Evolutionary conservation across 2,113 vertebrate species (phyloP), one percentile per base, ranked within the genome.

Genomic region (Cyprinodon brontotheroides): DNA sequence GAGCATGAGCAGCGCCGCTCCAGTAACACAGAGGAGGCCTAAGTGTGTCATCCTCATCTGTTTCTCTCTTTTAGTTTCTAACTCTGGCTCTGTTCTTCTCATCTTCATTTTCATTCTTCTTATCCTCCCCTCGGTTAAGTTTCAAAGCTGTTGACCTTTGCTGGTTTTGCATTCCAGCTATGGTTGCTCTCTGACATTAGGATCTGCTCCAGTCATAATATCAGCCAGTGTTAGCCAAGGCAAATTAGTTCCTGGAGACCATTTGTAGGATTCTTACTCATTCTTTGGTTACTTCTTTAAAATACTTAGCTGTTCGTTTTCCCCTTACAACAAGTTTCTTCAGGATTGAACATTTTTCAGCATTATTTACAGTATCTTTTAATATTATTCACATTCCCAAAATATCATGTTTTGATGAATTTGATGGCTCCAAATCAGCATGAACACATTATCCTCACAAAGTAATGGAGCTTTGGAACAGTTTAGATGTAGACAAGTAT

Each of bases 131-230:
- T 74, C 67, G 11, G 57, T 57, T 79, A 65, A 72, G 64, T 47
- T 87, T 72, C 82, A 82, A 74, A 60, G 70, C 62, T 14, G 8
- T 60, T 37, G 78, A 85, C 73, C 75, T 74, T 22, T 59, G 39
- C 70, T 77, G 63, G 64, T 81, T 82, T 76, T 40, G 60, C 77
- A 84, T 88, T 89, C 80, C 65, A 53, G 50, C 59, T 72, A 65
- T 63, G 61, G 68, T 39, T 78, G 64, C 7, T 41, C 47, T 63
- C 40, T 61, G 74, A 72, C 61, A 64, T 45, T 50, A 40, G 6
- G 36, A 76, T 77, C 20, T 62, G 47, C 39, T 50, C 8, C 11
- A 38, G 11, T 65, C 43, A 50, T 20, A 9, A 41, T 13, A 48
- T 11, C 8, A 45, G 43, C 43, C 7, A 17, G 62, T 64, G 17